Percentiles rank a stretch among this genome's conserved stretches.
These are phyloP conservation scores for Formica aserva DNA, from an alignment of 2,888 invertebrate species.

Conservation along the genomic window DNA sequence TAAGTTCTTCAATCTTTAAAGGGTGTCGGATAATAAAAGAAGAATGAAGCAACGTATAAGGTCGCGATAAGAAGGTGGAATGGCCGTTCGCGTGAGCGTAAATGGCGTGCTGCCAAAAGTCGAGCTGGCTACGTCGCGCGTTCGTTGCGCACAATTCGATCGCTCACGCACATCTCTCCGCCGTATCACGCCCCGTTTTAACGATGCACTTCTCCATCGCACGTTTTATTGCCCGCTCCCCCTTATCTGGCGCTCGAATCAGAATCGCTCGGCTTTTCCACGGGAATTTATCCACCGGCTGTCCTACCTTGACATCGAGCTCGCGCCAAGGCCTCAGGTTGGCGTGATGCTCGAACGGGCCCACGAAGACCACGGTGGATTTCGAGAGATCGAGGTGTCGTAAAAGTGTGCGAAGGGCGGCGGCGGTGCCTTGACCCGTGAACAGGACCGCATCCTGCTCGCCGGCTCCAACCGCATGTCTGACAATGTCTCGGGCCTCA, in stretches of 20 bases:
- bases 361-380: constrained; percentile 91
- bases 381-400: constrained; percentile 89
- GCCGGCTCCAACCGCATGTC: constrained; percentile 92
- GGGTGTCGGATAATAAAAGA: constrained; percentile 7
- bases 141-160: constrained; percentile 13
- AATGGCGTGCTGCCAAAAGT: constrained; percentile 24
- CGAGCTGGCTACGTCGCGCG: neutral
- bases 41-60: neutral
- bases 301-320: constrained; percentile 90
- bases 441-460: constrained; percentile 88
- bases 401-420: constrained; percentile 92
- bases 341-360: constrained; percentile 92
- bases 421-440: constrained; percentile 89
- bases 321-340: constrained; percentile 94
- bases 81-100: neutral
- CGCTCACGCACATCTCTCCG: constrained; percentile 23
- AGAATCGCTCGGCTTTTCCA: constrained; percentile 30
- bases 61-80: constrained; percentile 6
- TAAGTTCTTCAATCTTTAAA: neutral
- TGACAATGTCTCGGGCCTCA: constrained; percentile 93
- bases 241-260: constrained; percentile 46
- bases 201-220: constrained; percentile 31
- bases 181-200: constrained; percentile 22
- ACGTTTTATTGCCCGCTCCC: constrained; percentile 6
- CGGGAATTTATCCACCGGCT: constrained; percentile 31